Percentiles rank a stretch among this genome's conserved stretches.
These are phyloP conservation scores for Brachionus paranguensis DNA, from an alignment of 1,140 invertebrate genomes.

Conservation along the genomic window DNA sequence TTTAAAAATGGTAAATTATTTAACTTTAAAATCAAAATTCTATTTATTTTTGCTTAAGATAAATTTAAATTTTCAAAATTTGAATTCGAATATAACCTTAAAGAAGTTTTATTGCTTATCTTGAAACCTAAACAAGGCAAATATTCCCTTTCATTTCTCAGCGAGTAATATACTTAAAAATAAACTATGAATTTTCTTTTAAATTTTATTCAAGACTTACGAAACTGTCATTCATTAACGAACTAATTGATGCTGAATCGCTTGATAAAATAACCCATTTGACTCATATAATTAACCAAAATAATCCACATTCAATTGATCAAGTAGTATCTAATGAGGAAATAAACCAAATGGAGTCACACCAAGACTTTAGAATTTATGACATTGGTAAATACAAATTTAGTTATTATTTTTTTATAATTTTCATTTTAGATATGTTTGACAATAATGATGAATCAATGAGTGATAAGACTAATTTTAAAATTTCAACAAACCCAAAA, in stretches of 20 bases:
- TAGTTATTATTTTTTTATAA: background rate
- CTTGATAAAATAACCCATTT: background rate
- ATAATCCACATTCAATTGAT: background rate
- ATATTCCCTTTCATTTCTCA: background rate
- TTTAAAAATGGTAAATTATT: constrained; percentile 8
- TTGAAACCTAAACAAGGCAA: constrained; percentile 3
- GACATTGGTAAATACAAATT: background rate
- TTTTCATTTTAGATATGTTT: background rate
- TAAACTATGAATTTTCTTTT: background rate
- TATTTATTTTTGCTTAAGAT: background rate
- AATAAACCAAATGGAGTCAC: background rate
- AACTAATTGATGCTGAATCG: background rate
- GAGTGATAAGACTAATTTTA: background rate
- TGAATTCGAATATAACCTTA: constrained; percentile 10
- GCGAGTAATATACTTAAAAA: background rate
- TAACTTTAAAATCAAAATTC: background rate
- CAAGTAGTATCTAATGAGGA: constrained; percentile 3
- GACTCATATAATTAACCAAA: background rate
- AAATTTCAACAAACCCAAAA: background rate
- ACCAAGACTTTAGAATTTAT: background rate
- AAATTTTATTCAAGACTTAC: background rate
- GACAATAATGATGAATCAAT: background rate
- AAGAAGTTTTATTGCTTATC: background rate
- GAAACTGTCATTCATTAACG: background rate
- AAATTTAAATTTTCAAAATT: constrained; percentile 16